These are phyloP conservation scores for Chaitophorus viminalis DNA, from an alignment of 2,888 invertebrate species.

Conservation along the genomic window DNA sequence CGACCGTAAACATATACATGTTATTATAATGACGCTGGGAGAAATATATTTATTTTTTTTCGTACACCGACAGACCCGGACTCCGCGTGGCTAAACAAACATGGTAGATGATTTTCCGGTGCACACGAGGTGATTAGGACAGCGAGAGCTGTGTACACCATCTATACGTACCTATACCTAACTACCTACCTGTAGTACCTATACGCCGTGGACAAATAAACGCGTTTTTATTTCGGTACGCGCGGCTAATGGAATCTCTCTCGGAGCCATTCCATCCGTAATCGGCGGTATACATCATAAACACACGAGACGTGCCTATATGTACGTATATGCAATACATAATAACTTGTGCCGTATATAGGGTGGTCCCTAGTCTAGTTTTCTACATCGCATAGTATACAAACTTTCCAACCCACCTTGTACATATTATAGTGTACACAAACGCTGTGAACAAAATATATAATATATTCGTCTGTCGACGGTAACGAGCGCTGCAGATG, in stretches of 20 bases:
- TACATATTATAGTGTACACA: not conserved
- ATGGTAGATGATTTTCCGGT: not conserved
- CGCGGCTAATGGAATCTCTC: too few relatives aligned
- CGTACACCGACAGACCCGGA: not conserved
- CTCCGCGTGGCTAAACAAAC: not conserved
- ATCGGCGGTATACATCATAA: too few relatives aligned
- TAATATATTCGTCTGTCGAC: too few relatives aligned
- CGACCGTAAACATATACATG: too few relatives aligned
- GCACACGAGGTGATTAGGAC: not conserved
- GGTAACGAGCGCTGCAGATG: too few relatives aligned
- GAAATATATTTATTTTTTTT: slow-evolving; percentile 15
- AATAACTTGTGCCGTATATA: not conserved
- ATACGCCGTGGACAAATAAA: not conserved
- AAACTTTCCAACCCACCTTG: not conserved
- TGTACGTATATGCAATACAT: not conserved
- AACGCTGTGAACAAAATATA: too few relatives aligned
- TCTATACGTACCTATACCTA: too few relatives aligned
- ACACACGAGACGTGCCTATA: too few relatives aligned
- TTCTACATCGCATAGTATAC: not conserved
- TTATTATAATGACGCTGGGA: not conserved
- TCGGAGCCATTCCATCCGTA: too few relatives aligned
- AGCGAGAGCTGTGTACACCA: too few relatives aligned
- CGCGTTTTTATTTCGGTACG: not conserved
- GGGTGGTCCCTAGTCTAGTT: not conserved
- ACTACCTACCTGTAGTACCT: not conserved